Evolutionary conservation across 2,888 invertebrate species (phyloP).

Genomic region (Opisthograptis luteolata): DNA sequence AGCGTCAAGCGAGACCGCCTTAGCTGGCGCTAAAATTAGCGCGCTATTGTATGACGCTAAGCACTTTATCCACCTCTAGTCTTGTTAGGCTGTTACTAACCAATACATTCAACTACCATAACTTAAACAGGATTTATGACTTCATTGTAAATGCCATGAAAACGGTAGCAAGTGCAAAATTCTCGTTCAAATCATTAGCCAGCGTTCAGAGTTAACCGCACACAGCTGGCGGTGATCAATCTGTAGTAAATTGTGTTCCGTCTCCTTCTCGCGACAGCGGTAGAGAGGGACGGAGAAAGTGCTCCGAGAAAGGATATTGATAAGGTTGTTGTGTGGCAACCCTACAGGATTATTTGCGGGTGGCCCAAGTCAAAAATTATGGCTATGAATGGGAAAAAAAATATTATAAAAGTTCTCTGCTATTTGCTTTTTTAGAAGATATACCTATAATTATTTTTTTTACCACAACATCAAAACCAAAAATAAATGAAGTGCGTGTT

Average conservation of each 20-base stretch:
- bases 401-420: too few species aligned
- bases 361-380: slow-evolving; percentile 29
- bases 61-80: too few species aligned
- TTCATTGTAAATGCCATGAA: slow-evolving; percentile 37
- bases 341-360: slow-evolving; percentile 30
- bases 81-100: too few species aligned
- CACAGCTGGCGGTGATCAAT: slow-evolving; percentile 44
- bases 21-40: too few species aligned
- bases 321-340: slow-evolving; percentile 42
- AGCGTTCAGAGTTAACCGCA: slow-evolving; percentile 36
- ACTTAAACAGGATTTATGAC: slow-evolving; percentile 30
- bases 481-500: too few species aligned
- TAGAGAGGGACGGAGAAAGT: slow-evolving; percentile 29
- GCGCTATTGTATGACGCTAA: too few species aligned
- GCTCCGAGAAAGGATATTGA: slow-evolving; percentile 37
- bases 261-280: slow-evolving; percentile 23
- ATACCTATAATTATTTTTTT: too few species aligned
- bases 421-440: too few species aligned
- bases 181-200: slow-evolving; percentile 33
- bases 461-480: too few species aligned
- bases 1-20: too few species aligned
- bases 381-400: not conserved
- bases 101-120: slow-evolving; percentile 25
- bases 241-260: slow-evolving; percentile 24
- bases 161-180: slow-evolving; percentile 38